Evolutionary conservation across 2,888 invertebrate species (phyloP).

Genomic region (Melanargia galathea): DNA sequence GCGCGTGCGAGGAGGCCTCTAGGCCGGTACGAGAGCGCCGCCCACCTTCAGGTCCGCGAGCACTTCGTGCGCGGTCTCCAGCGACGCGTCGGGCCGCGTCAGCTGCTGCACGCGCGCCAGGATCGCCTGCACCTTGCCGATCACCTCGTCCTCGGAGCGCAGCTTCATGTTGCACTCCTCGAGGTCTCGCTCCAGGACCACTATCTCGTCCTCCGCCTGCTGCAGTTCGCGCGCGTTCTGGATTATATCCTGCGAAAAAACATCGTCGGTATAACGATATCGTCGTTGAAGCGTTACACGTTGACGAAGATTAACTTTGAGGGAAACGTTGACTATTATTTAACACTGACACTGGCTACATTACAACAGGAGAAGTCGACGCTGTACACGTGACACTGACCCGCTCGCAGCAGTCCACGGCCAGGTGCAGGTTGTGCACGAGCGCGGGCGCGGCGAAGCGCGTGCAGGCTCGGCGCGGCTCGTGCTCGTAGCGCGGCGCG

Average conservation of each 20-base stretch:
- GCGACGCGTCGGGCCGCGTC: slow-evolving; percentile 61
- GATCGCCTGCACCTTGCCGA: slow-evolving; percentile 85
- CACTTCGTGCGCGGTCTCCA: slow-evolving; percentile 70
- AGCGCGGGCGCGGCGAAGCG: slow-evolving; percentile 94
- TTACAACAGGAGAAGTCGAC: neutral
- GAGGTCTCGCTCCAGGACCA: slow-evolving; percentile 90
- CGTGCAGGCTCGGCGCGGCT: slow-evolving; percentile 83
- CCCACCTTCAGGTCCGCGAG: slow-evolving; percentile 67
- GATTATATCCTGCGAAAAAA: slow-evolving; percentile 87
- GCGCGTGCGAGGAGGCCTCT: neutral
- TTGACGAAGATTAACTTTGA: too few relatives aligned
- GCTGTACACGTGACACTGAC: slow-evolving; percentile 53
- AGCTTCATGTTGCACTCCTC: slow-evolving; percentile 85
- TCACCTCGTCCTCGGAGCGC: slow-evolving; percentile 87
- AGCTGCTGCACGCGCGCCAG: slow-evolving; percentile 85
- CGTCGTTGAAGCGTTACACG: too few relatives aligned
- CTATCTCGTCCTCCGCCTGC: slow-evolving; percentile 89
- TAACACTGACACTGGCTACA: too few relatives aligned
- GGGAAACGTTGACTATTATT: too few relatives aligned
- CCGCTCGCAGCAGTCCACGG: slow-evolving; percentile 97
- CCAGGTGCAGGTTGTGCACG: slow-evolving; percentile 93
- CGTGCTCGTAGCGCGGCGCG: slow-evolving; percentile 84
- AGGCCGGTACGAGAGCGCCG: neutral
- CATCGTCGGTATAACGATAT: too few relatives aligned
- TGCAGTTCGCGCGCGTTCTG: slow-evolving; percentile 90